Base-by-base conservation (phyloP, 2,113 vertebrate species). In the Gyps fulvus region DNA sequence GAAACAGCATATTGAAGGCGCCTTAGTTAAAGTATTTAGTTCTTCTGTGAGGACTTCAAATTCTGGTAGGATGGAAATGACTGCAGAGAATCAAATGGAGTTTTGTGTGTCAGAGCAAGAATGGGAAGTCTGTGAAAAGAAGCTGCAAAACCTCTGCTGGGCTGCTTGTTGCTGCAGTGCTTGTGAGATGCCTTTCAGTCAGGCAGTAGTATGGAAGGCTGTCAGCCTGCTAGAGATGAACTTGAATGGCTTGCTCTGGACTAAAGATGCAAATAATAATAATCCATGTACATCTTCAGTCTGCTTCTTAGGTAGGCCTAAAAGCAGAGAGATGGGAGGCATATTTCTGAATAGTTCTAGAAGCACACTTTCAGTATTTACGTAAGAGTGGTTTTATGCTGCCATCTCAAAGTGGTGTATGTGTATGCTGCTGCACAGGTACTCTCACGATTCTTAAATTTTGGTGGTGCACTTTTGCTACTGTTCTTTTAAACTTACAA, bases 401-500 rank as follows among this genome's bases (percentile, higher is more conserved):
- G 43, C 32, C 23, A 3, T 32, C 59, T 82, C 70, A 4, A 59
- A 21, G 47, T 59, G 32, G 6, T 22, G 4, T 29, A 4, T 52
- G 29, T 1, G 0, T 36, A 8, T 0, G 1, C 32, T 86, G 36
- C 47, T 62, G 25, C 36, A 7, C 7, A 59, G n/a, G 4, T 29
- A 29, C 12, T 55, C 13, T 61, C 9, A 3, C 1, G 9, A 22
- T 69, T 93, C 31, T 21, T 38, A 4, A 22, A 26, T 69, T 58
- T 67, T 91, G 52, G 10, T 61, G 22, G 13, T 54, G 26, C 40
- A 31, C 45, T 84, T 91, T 63, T 72, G 27, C 34, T 59, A 7
- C 52, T 79, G 9, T 34, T 65, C 63, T 57, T 90, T 92, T n/a
- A 40, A 87, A 77, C 26, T 66, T 72, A 38, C 0, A 2, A 74